Base-by-base conservation (phyloP, 1,140 invertebrate genomes). In the Charaxes varanes region DNA sequence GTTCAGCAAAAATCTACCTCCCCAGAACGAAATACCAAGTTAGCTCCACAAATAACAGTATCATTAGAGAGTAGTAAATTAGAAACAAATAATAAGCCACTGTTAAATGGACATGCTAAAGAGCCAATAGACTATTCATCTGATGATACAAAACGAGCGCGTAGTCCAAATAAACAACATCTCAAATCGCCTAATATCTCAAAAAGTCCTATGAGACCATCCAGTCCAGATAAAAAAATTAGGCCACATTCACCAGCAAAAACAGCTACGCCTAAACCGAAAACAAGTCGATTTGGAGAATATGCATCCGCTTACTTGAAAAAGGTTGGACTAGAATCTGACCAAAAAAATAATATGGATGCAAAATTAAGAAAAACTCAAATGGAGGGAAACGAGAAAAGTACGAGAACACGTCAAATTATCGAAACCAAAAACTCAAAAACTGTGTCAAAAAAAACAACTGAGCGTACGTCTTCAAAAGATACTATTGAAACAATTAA, bases 271-370 rank as follows among this genome's bases (percentile, higher is more conserved):
- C 32, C 57, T 0, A 81, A 81, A 62, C 35, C 65, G 4, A 81
- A 81, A 53, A 32, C 51, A 2, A 71, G 74, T 56, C 69, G 76
- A 34, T 72, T 85, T 42, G 73, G 61, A 41, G 84, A 85, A 34
- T 85, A 85, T 24, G 83, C 84, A 6, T 68, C 80, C 4, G 84
- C 84, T 19, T 85, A 85, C 34, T 76, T 85, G 76, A 85, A 84
- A 27, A 85, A 83, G 45, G 72, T 84, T 5, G 72, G 82, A 5
- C 38, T 83, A 18, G 73, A 76, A 16, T 34, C 35, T 5, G 63
- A 73, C 11, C 72, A 80, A 54, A 76, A 64, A 32, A 73, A 59
- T 31, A 31, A 27, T 2, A 44, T 41, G 3, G 45, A 63, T 3
- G 21, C 37, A 13, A 41, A 62, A 24, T 5, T 16, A 2, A 47